Base-by-base conservation (phyloP, 2,888 invertebrate species). In the Hemithea aestivaria region DNA sequence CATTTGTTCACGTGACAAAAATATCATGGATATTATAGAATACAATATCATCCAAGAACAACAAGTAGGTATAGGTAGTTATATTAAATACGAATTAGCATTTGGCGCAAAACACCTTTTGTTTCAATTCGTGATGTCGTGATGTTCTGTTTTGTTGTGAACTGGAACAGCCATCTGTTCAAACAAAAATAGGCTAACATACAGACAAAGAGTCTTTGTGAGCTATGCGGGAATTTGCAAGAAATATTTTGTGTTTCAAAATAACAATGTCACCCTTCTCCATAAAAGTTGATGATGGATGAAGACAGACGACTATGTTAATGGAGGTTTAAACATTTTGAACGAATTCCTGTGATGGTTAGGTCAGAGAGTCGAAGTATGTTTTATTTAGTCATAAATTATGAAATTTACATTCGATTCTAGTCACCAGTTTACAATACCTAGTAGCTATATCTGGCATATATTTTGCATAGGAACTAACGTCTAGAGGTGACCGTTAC, bases 251-350 rank as follows among this genome's bases (percentile, higher is more conserved):
- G 10, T 10, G 5, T 22, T 10, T 8, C 23, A 12, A 33, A 36
- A 36, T 29, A 41, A 16, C 11, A 8, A 12, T 12, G 33, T 26
- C 32, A n/a, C n/a, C n/a, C n/a, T n/a, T n/a, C n/a, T n/a, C n/a
- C n/a, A 35, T 24, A 33, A 31, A 30, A 35, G 20, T 10, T 8
- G 33, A 20, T 42, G 41, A 42, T 37, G 32, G 41, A 42, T 42
- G 41, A 27, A 42, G 36, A 42, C 20, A 11, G 10, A 41, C 32
- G 36, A 33, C 33, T 35, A 10, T 23, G 22, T 9, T 33, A 33
- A 36, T 30, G 33, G 16, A 7, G 27, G 29, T 27, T 10, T 28
- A 29, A 35, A 34, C 33, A 34, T 33, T 28, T 39, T 27, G 16
- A 16, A 16, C 16, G 5, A 2, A 16, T 16, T 16, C 16, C 16